Percentiles rank a stretch among this genome's conserved stretches.
Conservation (phyloP, 2,888 invertebrate species). For the Ophion obscuratus region DNA sequence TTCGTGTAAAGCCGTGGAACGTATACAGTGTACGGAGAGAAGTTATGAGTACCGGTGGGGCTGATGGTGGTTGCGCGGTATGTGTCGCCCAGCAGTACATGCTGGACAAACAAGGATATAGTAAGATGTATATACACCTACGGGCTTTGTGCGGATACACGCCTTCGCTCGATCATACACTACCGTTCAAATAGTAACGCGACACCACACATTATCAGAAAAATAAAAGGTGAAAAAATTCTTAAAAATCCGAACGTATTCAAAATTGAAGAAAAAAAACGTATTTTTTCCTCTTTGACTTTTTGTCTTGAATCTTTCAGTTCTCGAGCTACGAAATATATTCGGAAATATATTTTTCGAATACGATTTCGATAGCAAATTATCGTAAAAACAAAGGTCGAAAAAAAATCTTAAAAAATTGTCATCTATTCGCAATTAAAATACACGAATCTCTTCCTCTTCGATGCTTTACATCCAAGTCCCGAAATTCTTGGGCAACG, state of each 20-base stretch:
- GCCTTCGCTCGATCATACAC: conserved; percentile 7
- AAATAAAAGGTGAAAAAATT: neutral
- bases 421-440: too few relatives aligned
- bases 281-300: neutral
- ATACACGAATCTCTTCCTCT: too few relatives aligned
- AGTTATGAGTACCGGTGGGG: conserved; percentile 23
- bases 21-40: conserved; percentile 6
- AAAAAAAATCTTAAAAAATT: neutral
- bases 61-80: neutral
- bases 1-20: conserved; percentile 24
- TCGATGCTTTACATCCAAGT: too few relatives aligned
- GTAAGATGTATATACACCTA: conserved; percentile 20
- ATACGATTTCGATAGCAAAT: neutral
- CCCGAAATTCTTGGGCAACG: too few relatives aligned
- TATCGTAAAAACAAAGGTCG: neutral
- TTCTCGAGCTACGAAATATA: neutral
- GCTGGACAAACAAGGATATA: conserved; percentile 58
- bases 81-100: conserved; percentile 12
- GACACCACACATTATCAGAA: neutral
- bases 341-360: neutral
- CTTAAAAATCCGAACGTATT: neutral
- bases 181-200: neutral
- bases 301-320: neutral
- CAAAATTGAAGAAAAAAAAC: neutral
- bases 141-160: conserved; percentile 32